These are phyloP conservation scores for Chionis minor DNA, from an alignment of 2,113 vertebrate genomes.

Conservation along the genomic window DNA sequence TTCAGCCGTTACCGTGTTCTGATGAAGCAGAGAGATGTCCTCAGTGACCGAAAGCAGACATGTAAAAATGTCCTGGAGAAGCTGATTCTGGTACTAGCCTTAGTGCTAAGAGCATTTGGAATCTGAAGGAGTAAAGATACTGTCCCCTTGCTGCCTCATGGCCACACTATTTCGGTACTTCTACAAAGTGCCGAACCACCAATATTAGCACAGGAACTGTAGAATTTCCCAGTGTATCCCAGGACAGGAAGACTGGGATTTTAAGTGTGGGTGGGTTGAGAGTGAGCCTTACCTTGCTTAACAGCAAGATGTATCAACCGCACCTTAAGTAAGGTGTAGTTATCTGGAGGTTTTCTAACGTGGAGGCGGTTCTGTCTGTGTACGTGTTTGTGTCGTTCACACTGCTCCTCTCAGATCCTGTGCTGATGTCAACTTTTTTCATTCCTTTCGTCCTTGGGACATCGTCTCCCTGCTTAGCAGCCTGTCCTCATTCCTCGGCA, in stretches of 20 bases:
- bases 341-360: not conserved
- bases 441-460: not conserved
- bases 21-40: slow-evolving; percentile 97
- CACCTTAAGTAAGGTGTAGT: not conserved
- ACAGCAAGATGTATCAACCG: not conserved
- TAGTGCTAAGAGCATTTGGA: not conserved
- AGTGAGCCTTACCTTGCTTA: not conserved
- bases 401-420: not conserved
- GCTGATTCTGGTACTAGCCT: slow-evolving; percentile 85
- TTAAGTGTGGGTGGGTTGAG: not conserved
- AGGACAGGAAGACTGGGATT: not conserved
- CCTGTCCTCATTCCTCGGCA: not conserved
- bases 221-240: not conserved
- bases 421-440: not conserved
- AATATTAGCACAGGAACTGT: not conserved
- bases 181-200: not conserved
- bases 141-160: not conserved
- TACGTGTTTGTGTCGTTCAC: not conserved
- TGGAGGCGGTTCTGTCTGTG: not conserved
- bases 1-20: slow-evolving; percentile 97
- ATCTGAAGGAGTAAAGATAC: not conserved
- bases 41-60: slow-evolving; percentile 89
- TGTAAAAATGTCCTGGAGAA: slow-evolving; percentile 96
- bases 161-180: not conserved
- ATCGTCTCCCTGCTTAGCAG: not conserved